Evolutionary conservation across 2,888 invertebrate species (phyloP).

Genomic region (Crossocerus cetratus): DNA sequence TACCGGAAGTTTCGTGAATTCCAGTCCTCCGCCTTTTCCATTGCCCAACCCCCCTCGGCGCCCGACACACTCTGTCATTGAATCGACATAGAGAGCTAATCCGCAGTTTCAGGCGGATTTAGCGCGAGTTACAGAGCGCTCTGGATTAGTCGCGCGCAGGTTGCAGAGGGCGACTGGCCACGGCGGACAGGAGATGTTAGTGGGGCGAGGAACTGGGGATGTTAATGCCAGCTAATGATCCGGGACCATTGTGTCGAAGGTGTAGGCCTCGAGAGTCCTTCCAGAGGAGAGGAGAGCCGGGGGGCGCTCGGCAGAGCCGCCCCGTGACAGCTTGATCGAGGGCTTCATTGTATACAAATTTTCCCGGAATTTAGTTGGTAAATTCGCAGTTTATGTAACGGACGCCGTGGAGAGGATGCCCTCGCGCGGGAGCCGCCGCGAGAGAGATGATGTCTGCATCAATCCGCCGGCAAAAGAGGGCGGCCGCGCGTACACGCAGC

Average conservation of each 20-base stretch:
- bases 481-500: too few species aligned
- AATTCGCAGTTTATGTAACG: slow-evolving; percentile 32
- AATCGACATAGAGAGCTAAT: too few species aligned
- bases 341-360: slow-evolving; percentile 42
- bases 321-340: slow-evolving; percentile 34
- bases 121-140: too few species aligned
- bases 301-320: slow-evolving; percentile 16
- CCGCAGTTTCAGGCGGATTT: too few species aligned
- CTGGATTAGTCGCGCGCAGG: too few species aligned
- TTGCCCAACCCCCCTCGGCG: slow-evolving; percentile 4
- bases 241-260: slow-evolving; percentile 10
- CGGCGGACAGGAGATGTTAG: neutral
- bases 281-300: slow-evolving; percentile 13
- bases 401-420: neutral
- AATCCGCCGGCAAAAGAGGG: neutral
- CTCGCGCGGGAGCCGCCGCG: too few species aligned
- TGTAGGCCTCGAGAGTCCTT: neutral
- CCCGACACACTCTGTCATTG: neutral
- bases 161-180: too few species aligned
- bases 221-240: slow-evolving; percentile 4
- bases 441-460: slow-evolving; percentile 34
- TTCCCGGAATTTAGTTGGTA: slow-evolving; percentile 29
- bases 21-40: slow-evolving; percentile 26
- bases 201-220: neutral
- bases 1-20: slow-evolving; percentile 42